These are phyloP conservation scores for Patiria miniata DNA, from an alignment of 35 echinoderm and acorn worm species.

Conservation along the genomic window DNA sequence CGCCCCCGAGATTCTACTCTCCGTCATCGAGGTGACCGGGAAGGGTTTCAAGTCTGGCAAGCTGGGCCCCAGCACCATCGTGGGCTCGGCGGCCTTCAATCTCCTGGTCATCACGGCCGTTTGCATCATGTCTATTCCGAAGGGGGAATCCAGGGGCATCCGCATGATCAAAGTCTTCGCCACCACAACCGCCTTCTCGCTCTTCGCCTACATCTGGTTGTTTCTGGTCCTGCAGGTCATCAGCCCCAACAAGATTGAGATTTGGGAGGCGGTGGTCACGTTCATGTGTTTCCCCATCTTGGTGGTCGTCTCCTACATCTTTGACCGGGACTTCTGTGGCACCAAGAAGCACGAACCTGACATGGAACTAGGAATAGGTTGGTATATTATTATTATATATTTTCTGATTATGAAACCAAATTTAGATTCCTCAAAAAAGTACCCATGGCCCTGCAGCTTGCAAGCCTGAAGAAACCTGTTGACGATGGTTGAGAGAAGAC, in stretches of 20 bases:
- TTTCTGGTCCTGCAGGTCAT: conserved; percentile 75
- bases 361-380: conserved; percentile 78
- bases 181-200: conserved; percentile 77
- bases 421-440: no score
- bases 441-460: no score
- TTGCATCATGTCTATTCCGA: conserved; percentile 70
- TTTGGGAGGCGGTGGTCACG: conserved; percentile 86
- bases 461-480: no score
- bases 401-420: no score
- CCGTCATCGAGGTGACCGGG: conserved; percentile 81
- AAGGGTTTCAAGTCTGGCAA: conserved; percentile 80
- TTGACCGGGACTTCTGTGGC: conserved; percentile 96
- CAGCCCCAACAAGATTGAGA: conserved; percentile 68
- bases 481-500: no score
- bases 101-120: conserved; percentile 83
- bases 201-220: conserved; percentile 96
- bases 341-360: conserved; percentile 74
- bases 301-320: conserved; percentile 84
- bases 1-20: conserved; percentile 87
- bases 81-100: conserved; percentile 93
- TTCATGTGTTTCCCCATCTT: conserved; percentile 95
- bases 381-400: no score
- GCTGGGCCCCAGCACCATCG: conserved; percentile 89
- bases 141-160: conserved; percentile 65
- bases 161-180: conserved; percentile 87